Conservation (phyloP, 2,888 invertebrate genomes). For the Sturmia bella region DNA sequence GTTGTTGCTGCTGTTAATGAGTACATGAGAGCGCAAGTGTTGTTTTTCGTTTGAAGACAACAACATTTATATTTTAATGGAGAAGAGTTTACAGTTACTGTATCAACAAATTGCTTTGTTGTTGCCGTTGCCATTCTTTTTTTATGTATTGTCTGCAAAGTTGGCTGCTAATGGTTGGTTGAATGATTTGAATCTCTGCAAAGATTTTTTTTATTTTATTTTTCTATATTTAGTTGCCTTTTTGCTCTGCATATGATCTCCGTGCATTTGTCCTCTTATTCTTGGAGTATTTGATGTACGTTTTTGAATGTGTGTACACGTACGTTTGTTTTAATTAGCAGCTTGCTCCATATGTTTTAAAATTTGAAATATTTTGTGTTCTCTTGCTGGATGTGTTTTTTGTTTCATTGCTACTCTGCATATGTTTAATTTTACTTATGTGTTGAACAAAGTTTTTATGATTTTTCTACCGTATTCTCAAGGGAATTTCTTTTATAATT, state of each 20-base stretch:
- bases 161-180: constrained; percentile 67
- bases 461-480: constrained; percentile 51
- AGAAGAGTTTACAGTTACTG: constrained; percentile 52
- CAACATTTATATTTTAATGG: constrained; percentile 21
- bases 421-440: constrained; percentile 60
- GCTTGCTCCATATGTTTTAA: constrained; percentile 52
- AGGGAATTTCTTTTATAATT: constrained; percentile 57
- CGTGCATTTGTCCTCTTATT: constrained; percentile 68
- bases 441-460: neutral
- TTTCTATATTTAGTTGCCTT: constrained; percentile 31
- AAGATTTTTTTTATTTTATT: constrained; percentile 31
- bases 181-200: constrained; percentile 47
- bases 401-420: neutral
- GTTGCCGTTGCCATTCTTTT: constrained; percentile 27
- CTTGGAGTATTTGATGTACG: constrained; percentile 18
- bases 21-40: constrained; percentile 69
- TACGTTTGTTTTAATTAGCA: constrained; percentile 52
- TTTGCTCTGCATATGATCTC: constrained; percentile 62
- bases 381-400: constrained; percentile 31
- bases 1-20: constrained; percentile 29
- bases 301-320: constrained; percentile 13
- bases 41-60: constrained; percentile 47
- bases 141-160: constrained; percentile 69
- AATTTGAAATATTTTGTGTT: constrained; percentile 16
- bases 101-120: neutral